phyloP scores from a whole-genome alignment of 2,113 vertebrate species.

The Geococcyx californianus region DNA sequence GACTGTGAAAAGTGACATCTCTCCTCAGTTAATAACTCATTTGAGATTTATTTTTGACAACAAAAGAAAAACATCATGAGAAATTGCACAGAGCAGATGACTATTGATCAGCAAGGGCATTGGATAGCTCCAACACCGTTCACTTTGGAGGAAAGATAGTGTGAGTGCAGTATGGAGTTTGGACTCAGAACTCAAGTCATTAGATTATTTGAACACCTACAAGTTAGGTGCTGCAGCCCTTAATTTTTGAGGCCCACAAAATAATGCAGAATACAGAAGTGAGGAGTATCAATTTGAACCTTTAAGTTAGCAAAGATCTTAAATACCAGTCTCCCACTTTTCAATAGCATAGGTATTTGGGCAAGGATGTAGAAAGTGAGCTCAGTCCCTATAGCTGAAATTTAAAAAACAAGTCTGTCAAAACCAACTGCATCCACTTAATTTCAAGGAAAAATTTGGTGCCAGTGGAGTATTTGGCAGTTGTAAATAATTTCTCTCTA shows the following conservation, averaged over 20 bases:
- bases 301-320: background rate
- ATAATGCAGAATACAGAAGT: background rate
- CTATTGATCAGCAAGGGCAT: background rate
- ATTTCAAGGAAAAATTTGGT: background rate
- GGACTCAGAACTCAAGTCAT: background rate
- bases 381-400: background rate
- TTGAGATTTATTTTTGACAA: conserved; percentile 4
- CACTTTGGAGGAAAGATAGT: background rate
- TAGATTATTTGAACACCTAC: background rate
- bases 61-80: background rate
- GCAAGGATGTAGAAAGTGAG: background rate
- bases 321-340: rapidly evolving
- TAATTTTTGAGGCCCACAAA: background rate
- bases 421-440: background rate
- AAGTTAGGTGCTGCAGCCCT: background rate
- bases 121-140: background rate
- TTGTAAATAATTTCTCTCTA: background rate
- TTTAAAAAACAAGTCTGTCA: background rate
- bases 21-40: background rate
- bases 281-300: background rate
- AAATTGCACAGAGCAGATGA: background rate
- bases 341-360: background rate
- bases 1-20: background rate
- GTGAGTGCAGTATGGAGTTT: background rate
- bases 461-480: background rate